A percentile compares a stretch with the other conserved stretches of the same genome.
Conservation (phyloP, 2,888 invertebrate genomes). For the Acronicta alni region DNA sequence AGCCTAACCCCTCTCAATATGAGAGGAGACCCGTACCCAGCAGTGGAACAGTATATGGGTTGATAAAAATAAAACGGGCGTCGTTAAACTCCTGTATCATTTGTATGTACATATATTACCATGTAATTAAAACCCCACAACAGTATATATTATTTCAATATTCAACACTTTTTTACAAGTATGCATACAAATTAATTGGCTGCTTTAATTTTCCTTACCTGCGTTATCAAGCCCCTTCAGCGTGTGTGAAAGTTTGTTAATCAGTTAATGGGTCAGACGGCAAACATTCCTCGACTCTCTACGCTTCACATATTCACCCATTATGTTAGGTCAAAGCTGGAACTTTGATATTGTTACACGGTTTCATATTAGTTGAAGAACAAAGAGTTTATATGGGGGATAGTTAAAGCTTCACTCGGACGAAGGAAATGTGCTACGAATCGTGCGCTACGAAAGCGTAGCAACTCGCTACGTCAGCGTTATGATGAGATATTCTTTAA, state of each 20-base stretch:
- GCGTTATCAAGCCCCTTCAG: constrained; percentile 35
- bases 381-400: neutral
- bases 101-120: constrained; percentile 36
- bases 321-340: constrained; percentile 1
- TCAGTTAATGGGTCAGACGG: constrained; percentile 42
- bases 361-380: constrained; percentile 1
- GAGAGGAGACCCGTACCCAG: no score
- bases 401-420: neutral
- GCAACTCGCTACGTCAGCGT: neutral
- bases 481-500: no score
- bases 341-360: constrained; percentile 2
- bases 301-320: constrained; percentile 4
- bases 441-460: constrained; percentile 11
- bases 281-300: constrained; percentile 27
- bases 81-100: constrained; percentile 23
- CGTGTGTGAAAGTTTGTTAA: constrained; percentile 43
- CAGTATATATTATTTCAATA: constrained; percentile 38
- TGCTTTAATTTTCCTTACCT: constrained; percentile 42
- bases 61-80: constrained; percentile 22
- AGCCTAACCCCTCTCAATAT: no score
- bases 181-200: constrained; percentile 48
- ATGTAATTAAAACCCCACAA: constrained; percentile 33
- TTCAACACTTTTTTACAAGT: constrained; percentile 42
- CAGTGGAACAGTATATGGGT: no score
- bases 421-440: neutral